These are phyloP conservation scores for Zoanthus solanderi DNA, from an alignment of 92 coral and sea anemone species.

Conservation along the genomic window DNA sequence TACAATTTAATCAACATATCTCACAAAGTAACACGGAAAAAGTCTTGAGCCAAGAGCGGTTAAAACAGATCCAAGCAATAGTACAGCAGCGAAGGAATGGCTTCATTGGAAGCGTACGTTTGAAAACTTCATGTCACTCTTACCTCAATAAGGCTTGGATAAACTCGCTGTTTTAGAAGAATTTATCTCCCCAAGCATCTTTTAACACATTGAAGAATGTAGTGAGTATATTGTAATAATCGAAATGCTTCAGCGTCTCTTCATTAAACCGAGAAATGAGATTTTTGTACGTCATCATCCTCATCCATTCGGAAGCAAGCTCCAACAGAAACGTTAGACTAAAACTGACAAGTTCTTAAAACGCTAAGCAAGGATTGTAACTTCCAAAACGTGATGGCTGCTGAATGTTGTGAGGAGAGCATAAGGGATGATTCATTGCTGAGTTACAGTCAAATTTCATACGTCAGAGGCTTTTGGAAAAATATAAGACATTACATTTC, in stretches of 20 bases:
- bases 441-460: not conserved
- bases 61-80: slow-evolving; percentile 50
- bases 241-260: slow-evolving; percentile 28
- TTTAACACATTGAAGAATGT: slow-evolving; percentile 55
- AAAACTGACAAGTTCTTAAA: not conserved
- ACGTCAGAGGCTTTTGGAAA: not conserved
- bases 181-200: slow-evolving; percentile 50
- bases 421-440: not conserved
- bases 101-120: slow-evolving; percentile 57
- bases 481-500: too few relatives aligned
- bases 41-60: slow-evolving; percentile 51
- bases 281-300: not conserved
- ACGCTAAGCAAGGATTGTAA: not conserved
- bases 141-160: slow-evolving; percentile 51
- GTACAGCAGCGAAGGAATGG: slow-evolving; percentile 49
- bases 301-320: not conserved
- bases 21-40: slow-evolving; percentile 43
- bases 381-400: not conserved
- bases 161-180: slow-evolving; percentile 48
- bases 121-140: slow-evolving; percentile 46
- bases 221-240: slow-evolving; percentile 38
- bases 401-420: not conserved
- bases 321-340: not conserved
- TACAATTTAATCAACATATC: slow-evolving; percentile 52
- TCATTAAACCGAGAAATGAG: not conserved